Evolutionary conservation across 2,797 vertebrate species (phyloP).

Genomic region (Nothura maculosa): DNA sequence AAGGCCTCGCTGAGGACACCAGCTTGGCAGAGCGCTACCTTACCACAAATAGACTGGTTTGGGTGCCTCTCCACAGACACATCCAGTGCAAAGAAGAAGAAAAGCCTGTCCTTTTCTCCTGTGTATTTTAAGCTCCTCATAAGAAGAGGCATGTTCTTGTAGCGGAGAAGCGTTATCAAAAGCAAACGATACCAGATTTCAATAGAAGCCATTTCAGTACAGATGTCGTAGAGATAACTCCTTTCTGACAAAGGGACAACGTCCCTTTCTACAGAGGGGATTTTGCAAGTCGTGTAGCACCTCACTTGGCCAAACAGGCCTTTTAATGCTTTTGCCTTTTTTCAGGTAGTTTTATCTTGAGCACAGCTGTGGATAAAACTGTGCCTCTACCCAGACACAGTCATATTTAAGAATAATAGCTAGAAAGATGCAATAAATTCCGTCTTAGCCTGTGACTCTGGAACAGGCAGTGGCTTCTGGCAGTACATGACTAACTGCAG

Average conservation of each 20-base stretch:
- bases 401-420: background rate
- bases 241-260: background rate
- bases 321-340: background rate
- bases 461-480: background rate
- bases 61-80: background rate
- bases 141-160: background rate
- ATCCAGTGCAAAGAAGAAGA: fast-evolving
- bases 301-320: background rate
- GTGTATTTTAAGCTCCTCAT: background rate
- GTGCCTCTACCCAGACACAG: background rate
- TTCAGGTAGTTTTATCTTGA: background rate
- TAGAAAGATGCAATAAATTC: background rate
- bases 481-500: background rate
- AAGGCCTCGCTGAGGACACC: background rate
- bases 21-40: fast-evolving
- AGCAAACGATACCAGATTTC: background rate
- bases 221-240: background rate
- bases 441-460: background rate
- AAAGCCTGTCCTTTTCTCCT: background rate
- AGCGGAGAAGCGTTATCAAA: background rate
- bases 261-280: background rate
- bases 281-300: background rate
- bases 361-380: too few species aligned
- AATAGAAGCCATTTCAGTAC: background rate
- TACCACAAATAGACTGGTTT: fast-evolving